Base-by-base conservation (phyloP, 2,797 vertebrate genomes). In the Chelidonichthys spinosus region DNA sequence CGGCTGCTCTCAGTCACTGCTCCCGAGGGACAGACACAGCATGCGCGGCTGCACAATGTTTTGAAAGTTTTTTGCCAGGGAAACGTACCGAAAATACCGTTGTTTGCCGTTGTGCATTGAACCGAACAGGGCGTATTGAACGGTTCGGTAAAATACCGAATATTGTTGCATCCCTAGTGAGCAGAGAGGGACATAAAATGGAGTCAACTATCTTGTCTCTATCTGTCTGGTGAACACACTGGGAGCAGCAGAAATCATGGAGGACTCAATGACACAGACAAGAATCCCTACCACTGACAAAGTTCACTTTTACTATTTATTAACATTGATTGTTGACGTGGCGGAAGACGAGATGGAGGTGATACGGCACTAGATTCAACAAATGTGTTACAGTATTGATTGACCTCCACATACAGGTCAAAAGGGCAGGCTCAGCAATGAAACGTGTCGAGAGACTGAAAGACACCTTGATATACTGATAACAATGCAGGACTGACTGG, bases 181-280 rank as follows among this genome's bases (percentile, higher is more conserved):
- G 39, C 42, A 54, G 59, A 70, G 36, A 50, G 43, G 37, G 65
- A 64, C 70, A 43, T 70, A 33, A 82, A 79, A 76, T 75, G 8
- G 84, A 86, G 63, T 73, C 25, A 75, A 52, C 66, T 40, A 61
- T 49, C 63, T 71, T 15, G 15, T 78, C 69, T 66, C 15, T 37
- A 33, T 5, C 47, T 32, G 50, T 78, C 72, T 68, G 63, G 74
- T 35, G 67, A 42, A 79, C 42, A 61, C 46, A 62, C 4, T 42
- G n/a, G 32, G 61, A 72, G 39, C 52, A 1, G 2, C 10, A 49
- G 44, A 72, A 49, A 35, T 72, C 52, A 47, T 33, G 15, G 17
- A 63, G 63, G 25, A 76, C 52, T 81, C 37, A 25, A 0, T 69
- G 78, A 68, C 65, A 72, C 49, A 6, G 49, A 37, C 35, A 39